These are phyloP conservation scores for Hippopotamyrus pictus DNA, from an alignment of 2,797 vertebrate genomes.

Conservation along the genomic window DNA sequence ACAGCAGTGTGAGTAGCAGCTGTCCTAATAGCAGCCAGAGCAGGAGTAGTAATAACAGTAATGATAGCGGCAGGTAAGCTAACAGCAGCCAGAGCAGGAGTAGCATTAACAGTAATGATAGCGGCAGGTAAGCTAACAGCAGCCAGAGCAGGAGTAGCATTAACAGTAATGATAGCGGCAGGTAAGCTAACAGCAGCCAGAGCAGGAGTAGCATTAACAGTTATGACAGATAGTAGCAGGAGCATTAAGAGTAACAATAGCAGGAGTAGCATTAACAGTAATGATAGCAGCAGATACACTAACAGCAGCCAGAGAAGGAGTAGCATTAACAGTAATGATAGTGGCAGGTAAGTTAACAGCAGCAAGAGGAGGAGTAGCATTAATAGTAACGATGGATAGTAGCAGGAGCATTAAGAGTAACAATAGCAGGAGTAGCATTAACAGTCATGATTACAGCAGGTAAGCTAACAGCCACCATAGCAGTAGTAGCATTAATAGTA, in stretches of 20 bases:
- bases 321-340: neutral
- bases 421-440: neutral
- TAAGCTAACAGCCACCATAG: neutral
- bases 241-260: neutral
- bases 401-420: too few species aligned
- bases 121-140: neutral
- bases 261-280: too few species aligned
- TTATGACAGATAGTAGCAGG: neutral
- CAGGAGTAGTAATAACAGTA: neutral
- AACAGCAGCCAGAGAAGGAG: neutral
- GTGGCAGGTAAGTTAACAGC: neutral
- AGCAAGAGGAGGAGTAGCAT: neutral
- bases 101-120: neutral
- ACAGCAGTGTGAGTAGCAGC: neutral
- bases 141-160: neutral
- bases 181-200: neutral
- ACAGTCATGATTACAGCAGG: neutral
- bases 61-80: neutral
- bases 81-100: neutral
- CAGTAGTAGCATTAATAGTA: neutral
- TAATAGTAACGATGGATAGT: neutral
- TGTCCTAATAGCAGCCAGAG: neutral
- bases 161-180: conserved; percentile 10
- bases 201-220: neutral
- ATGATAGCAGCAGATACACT: too few species aligned